phyloP scores from a whole-genome alignment of 2,113 vertebrate genomes.

The Boleophthalmus pectinirostris region DNA sequence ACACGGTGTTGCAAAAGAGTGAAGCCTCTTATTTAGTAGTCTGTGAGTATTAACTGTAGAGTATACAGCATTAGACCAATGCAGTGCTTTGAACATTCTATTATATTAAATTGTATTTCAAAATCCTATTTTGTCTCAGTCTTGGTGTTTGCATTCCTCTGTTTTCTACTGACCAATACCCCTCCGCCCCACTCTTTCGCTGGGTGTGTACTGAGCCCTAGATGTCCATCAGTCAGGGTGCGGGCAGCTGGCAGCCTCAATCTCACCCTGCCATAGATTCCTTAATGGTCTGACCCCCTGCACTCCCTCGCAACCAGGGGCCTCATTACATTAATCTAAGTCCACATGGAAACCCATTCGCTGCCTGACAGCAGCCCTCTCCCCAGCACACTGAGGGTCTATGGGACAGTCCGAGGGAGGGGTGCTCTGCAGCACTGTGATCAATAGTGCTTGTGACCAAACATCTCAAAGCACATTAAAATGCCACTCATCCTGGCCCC shows the following conservation, averaged over 20 bases:
- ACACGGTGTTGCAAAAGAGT: slow-evolving; percentile 18
- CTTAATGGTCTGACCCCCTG: slow-evolving; percentile 77
- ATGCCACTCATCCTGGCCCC: slow-evolving; percentile 78
- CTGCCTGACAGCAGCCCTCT: slow-evolving; percentile 75
- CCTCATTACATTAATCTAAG: slow-evolving; percentile 80
- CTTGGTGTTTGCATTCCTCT: slow-evolving; percentile 12
- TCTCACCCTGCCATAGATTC: slow-evolving; percentile 70
- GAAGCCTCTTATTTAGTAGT: slow-evolving; percentile 16
- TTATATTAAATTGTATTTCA: slow-evolving; percentile 5
- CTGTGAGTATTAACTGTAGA: slow-evolving; percentile 10
- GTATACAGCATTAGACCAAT: slow-evolving; percentile 17
- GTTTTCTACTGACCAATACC: slow-evolving; percentile 37
- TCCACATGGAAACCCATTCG: slow-evolving; percentile 78
- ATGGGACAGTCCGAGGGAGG: slow-evolving; percentile 46
- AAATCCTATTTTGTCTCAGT: slow-evolving; percentile 17
- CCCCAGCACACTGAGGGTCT: slow-evolving; percentile 57
- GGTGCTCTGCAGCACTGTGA: slow-evolving; percentile 63
- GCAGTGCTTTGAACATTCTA: slow-evolving; percentile 14
- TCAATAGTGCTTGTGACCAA: slow-evolving; percentile 84
- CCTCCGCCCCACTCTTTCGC: slow-evolving; percentile 27
- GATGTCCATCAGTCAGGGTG: slow-evolving; percentile 66
- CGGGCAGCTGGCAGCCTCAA: slow-evolving; percentile 69
- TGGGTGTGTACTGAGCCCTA: slow-evolving; percentile 6
- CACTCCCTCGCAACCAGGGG: slow-evolving; percentile 58
- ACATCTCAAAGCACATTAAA: slow-evolving; percentile 84